Evolutionary conservation across 2,888 invertebrate genomes (phyloP).

Genomic region (Lithodes maja): DNA sequence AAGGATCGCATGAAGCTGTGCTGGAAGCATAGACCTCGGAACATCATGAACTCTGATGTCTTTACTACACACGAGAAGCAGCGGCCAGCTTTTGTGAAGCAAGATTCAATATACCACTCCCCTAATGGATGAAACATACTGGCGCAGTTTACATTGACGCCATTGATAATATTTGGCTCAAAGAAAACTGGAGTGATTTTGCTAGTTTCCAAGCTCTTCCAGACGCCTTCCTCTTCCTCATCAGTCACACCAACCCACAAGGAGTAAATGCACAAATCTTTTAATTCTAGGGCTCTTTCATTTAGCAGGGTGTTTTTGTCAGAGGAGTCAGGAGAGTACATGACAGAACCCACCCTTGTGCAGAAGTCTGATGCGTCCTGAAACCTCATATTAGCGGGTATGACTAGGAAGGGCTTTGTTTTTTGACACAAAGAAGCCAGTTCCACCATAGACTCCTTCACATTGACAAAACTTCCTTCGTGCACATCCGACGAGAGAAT

Average conservation of each 20-base stretch:
- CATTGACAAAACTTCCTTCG: constrained; percentile 1
- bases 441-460: background rate
- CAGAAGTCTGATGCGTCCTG: background rate
- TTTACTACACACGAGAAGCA: constrained; percentile 3
- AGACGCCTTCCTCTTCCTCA: constrained; percentile 31
- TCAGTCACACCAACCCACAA: constrained; percentile 27
- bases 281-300: background rate
- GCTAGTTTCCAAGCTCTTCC: background rate
- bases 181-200: background rate
- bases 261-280: background rate
- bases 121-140: background rate
- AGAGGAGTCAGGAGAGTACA: constrained; percentile 15
- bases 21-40: constrained; percentile 29
- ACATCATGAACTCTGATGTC: background rate
- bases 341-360: background rate
- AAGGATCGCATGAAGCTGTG: background rate
- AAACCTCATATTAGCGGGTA: background rate
- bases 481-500: constrained; percentile 11
- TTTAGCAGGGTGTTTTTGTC: background rate
- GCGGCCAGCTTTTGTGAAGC: background rate
- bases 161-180: background rate
- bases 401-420: background rate
- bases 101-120: background rate
- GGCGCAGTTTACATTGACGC: background rate
- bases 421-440: background rate